These are phyloP conservation scores for Doris montereyensis DNA, from an alignment of 2,888 invertebrate genomes.

Conservation along the genomic window DNA sequence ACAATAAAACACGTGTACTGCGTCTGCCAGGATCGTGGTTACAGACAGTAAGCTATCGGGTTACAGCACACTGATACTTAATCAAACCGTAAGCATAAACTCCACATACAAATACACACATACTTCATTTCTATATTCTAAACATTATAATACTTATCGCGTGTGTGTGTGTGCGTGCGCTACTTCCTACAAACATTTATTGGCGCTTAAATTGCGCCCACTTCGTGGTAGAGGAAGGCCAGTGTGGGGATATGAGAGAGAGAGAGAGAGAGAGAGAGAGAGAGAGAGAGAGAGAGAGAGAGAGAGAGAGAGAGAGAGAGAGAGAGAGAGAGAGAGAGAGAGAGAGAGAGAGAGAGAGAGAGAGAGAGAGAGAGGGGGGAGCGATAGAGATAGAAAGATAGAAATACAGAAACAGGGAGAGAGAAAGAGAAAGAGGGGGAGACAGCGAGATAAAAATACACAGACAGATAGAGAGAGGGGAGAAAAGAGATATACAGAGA, in stretches of 20 bases:
- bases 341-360: neutral
- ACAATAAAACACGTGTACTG: too few species aligned
- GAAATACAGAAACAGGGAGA: neutral
- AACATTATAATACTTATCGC: too few species aligned
- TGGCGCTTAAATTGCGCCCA: too few species aligned
- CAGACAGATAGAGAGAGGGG: neutral
- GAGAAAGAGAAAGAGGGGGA: neutral
- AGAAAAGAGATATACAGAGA: neutral
- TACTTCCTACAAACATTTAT: too few species aligned
- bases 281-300: constrained; percentile 9
- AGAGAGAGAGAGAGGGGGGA: neutral
- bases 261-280: constrained; percentile 9
- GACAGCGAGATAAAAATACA: neutral
- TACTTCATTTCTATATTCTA: too few species aligned
- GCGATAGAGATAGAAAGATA: neutral
- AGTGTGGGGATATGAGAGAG: neutral
- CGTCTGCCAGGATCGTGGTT: too few species aligned
- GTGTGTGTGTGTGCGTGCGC: too few species aligned
- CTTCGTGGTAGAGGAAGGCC: too few species aligned
- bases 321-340: constrained; percentile 6
- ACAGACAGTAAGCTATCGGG: too few species aligned
- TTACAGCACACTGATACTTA: too few species aligned
- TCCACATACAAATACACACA: too few species aligned
- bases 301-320: constrained; percentile 9
- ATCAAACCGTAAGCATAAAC: too few species aligned